A percentile compares a stretch with the other conserved stretches of the same genome.
Evolutionary conservation across 2,888 invertebrate species (phyloP).

Genomic region (Lasioglossum leucozonium): DNA sequence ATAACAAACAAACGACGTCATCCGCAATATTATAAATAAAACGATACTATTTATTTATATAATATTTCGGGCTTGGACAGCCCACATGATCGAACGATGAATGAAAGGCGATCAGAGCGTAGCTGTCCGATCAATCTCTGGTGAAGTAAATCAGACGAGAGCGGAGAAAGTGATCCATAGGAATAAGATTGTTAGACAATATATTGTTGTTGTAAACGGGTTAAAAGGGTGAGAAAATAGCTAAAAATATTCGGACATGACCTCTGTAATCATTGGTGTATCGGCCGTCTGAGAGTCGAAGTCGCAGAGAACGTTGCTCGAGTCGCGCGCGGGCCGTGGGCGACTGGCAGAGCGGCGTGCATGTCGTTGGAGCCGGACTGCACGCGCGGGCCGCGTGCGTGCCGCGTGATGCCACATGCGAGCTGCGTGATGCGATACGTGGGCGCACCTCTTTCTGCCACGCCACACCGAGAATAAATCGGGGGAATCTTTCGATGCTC

Average conservation of each 20-base stretch:
- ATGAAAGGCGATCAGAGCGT: background rate
- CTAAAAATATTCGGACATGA: slow-evolving; percentile 17
- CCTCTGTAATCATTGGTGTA: slow-evolving; percentile 29
- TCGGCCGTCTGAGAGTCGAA: slow-evolving; percentile 6
- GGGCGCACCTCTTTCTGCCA: slow-evolving; percentile 58
- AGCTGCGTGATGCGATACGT: slow-evolving; percentile 69
- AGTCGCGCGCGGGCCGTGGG: slow-evolving; percentile 11
- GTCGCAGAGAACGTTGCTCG: background rate
- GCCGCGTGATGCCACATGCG: slow-evolving; percentile 62
- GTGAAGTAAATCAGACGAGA: background rate
- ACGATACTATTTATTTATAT: too few relatives aligned
- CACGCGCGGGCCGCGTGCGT: slow-evolving; percentile 59
- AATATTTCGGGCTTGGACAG: background rate
- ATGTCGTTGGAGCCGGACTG: background rate
- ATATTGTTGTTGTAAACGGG: background rate
- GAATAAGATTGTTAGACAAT: background rate
- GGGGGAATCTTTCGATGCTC: slow-evolving; percentile 26
- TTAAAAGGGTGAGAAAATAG: background rate
- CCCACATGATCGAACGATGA: background rate
- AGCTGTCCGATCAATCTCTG: background rate
- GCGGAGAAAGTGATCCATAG: too few relatives aligned
- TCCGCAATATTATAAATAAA: too few relatives aligned
- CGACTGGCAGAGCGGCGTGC: slow-evolving; percentile 27
- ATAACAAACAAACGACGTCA: too few relatives aligned
- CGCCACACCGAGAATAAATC: slow-evolving; percentile 56